A percentile compares a stretch with the other conserved stretches of the same genome.
Evolutionary conservation across 2,113 vertebrate genomes (phyloP).

Genomic region (Lagopus leucura): DNA sequence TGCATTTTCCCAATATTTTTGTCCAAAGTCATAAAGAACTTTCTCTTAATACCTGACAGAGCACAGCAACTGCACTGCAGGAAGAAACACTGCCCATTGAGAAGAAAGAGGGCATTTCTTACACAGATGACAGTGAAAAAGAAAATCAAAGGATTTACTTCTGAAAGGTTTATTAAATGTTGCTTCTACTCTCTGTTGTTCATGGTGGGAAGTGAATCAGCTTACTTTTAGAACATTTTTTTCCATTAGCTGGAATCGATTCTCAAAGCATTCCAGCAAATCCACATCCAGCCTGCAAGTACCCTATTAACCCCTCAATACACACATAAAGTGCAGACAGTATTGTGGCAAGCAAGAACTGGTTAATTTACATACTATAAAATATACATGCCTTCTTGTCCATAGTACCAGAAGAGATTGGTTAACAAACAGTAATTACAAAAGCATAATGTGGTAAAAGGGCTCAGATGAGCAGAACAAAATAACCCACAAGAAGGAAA

Average conservation of each 20-base stretch:
- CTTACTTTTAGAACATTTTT: conserved; percentile 70
- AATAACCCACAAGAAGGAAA: background rate
- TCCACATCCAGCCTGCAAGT: conserved; percentile 34
- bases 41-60: background rate
- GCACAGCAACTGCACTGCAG: background rate
- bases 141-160: background rate
- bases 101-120: background rate
- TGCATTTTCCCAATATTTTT: background rate
- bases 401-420: background rate
- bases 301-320: conserved; percentile 57
- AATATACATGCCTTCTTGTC: background rate
- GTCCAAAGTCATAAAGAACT: background rate
- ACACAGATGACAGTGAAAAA: background rate
- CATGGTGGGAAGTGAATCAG: conserved; percentile 57
- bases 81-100: conserved; percentile 30
- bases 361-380: background rate
- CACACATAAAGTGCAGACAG: background rate
- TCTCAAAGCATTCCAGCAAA: conserved; percentile 68
- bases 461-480: background rate
- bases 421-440: background rate
- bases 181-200: conserved; percentile 56
- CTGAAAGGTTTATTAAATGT: conserved; percentile 44
- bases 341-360: background rate
- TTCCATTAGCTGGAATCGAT: conserved; percentile 75
- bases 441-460: background rate